Evolutionary conservation across 1,140 invertebrate species (phyloP).

Genomic region (Venustaconcha ellipsiformis): DNA sequence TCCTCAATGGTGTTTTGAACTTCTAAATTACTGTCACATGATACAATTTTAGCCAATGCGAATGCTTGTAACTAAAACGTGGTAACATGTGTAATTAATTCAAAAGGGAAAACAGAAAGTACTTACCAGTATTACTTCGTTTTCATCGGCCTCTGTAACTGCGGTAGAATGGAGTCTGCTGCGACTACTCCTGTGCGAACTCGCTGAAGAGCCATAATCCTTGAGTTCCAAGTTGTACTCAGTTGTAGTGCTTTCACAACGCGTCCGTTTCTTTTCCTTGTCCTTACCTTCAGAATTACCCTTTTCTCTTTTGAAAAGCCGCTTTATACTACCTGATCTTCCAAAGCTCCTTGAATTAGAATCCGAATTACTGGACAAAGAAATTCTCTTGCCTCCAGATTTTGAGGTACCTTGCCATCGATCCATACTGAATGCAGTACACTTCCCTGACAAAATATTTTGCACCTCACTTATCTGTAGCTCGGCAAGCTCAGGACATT

Average conservation of each 20-base stretch:
- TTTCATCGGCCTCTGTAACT: constrained; percentile 41
- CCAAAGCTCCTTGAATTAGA: constrained; percentile 10
- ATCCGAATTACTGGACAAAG: constrained; percentile 17
- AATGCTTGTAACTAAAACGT: too few species aligned
- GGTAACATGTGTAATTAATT: too few species aligned
- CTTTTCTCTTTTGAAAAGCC: constrained; percentile 47
- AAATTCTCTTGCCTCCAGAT: constrained; percentile 17
- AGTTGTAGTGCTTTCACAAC: constrained; percentile 17
- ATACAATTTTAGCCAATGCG: too few species aligned
- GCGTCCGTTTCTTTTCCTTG: constrained; percentile 20
- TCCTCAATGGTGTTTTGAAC: too few species aligned
- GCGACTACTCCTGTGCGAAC: constrained; percentile 37
- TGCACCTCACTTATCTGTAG: constrained; percentile 70
- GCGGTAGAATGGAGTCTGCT: constrained; percentile 40
- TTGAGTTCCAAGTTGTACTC: constrained; percentile 15
- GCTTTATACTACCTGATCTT: constrained; percentile 41
- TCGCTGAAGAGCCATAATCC: constrained; percentile 31
- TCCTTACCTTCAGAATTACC: constrained; percentile 22
- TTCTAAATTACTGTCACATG: too few species aligned
- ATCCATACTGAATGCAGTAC: constrained; percentile 22
- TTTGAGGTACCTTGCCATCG: constrained; percentile 7
- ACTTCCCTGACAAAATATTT: constrained; percentile 30
- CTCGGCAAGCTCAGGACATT: constrained; percentile 66
- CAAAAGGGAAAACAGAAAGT: neutral
- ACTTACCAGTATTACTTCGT: constrained; percentile 43